Evolutionary conservation across 2,797 vertebrate genomes (phyloP).

Genomic region (Periophthalmus magnuspinnatus): DNA sequence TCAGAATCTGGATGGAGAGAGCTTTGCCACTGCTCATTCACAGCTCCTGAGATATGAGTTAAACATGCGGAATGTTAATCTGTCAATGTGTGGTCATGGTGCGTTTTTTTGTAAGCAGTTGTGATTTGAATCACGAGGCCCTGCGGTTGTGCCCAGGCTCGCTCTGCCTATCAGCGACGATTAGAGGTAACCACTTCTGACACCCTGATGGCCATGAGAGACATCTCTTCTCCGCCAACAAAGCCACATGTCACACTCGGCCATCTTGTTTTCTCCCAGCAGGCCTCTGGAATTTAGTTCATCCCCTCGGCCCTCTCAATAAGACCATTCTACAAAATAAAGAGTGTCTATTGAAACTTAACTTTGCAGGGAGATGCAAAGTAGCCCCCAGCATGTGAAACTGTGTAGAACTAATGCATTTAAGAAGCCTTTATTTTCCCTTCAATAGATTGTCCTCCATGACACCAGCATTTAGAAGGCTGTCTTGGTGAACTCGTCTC

Average conservation of each 20-base stretch:
- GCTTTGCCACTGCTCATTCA: conserved; percentile 50
- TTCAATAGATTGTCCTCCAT: conserved; percentile 57
- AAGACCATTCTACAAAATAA: conserved; percentile 66
- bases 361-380: conserved; percentile 65
- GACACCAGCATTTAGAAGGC: conserved; percentile 48
- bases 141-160: conserved; percentile 57
- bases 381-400: conserved; percentile 67
- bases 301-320: conserved; percentile 61
- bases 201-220: conserved; percentile 78
- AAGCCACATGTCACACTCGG: conserved; percentile 77
- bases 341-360: conserved; percentile 72
- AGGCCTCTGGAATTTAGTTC: conserved; percentile 72
- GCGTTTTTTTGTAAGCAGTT: conserved; percentile 62
- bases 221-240: conserved; percentile 74
- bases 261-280: conserved; percentile 76
- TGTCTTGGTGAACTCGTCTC: conserved; percentile 61
- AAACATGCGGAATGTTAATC: conserved; percentile 81
- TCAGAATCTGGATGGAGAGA: conserved; percentile 71
- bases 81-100: conserved; percentile 79
- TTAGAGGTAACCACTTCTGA: conserved; percentile 77
- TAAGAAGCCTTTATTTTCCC: conserved; percentile 52
- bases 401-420: conserved; percentile 72
- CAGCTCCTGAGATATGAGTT: conserved; percentile 73
- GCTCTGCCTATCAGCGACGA: conserved; percentile 67
- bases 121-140: conserved; percentile 78